Percentiles rank a stretch among this genome's conserved stretches.
phyloP scores from a whole-genome alignment of 2,797 vertebrate species.

The Gallinago nigripennis region DNA sequence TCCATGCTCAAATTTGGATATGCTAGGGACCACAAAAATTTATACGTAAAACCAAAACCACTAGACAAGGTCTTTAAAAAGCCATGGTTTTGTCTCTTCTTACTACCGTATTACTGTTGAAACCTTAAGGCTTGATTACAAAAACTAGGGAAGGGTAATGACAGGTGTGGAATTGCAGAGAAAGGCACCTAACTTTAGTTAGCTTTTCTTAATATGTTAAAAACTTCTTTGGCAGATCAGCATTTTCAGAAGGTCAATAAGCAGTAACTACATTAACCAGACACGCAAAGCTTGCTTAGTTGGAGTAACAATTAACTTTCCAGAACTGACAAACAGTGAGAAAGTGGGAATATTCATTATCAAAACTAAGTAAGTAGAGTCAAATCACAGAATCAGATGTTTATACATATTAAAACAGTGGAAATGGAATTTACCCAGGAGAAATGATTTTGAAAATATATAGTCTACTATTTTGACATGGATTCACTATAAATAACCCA shows the following conservation, averaged over 20 bases:
- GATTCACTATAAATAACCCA: not conserved
- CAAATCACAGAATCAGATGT: not conserved
- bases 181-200: not conserved
- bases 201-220: not conserved
- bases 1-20: not conserved
- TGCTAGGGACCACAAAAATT: not conserved
- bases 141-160: not conserved
- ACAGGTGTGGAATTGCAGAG: not conserved
- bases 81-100: not conserved
- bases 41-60: not conserved
- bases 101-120: not conserved
- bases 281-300: not conserved
- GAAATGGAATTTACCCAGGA: not conserved
- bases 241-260: not conserved
- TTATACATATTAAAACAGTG: not conserved
- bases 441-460: not conserved
- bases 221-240: not conserved
- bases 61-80: not conserved
- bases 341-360: not conserved
- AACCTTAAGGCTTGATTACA: not conserved
- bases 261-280: not conserved
- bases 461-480: not conserved
- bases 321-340: not conserved
- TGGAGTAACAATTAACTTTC: not conserved
- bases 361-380: not conserved